Evolutionary conservation across 2,797 vertebrate genomes (phyloP), one percentile per base, ranked within the genome.

Genomic region (Anolis apletophallus): DNA sequence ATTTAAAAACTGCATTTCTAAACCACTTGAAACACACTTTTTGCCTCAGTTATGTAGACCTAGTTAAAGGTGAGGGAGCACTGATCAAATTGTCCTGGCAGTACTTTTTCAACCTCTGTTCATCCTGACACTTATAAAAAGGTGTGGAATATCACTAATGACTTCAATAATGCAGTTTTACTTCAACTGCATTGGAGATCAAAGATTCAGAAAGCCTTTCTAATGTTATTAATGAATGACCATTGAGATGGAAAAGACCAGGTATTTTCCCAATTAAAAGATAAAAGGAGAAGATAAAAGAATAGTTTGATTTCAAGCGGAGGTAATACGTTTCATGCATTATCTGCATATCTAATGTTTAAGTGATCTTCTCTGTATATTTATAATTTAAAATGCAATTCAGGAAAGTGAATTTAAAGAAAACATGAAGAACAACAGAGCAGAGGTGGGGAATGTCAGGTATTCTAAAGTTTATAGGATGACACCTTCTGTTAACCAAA

Each of bases 211-310:
- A 21, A 80, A 73, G 50, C 19, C 84, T 50, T 72, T 85, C 68
- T 80, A 55, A 57, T 32, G 26, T 80, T 85, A 73, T 40, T 75
- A 64, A 64, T 76, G 40, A 21, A 8, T 77, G 73, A 36, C 26
- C 3, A 83, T 17, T 80, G 55, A 80, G 68, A 85, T 73, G 36
- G 80, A 80, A 73, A 55, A 85, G 40, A 40, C 46, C 21, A 72
- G 36, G 55, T 72, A 50, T 16, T 10, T 80, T 34, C 12, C 55
- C 19, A 85, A 34, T 85, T 72, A 69, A 85, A 80, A 80, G 36
- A 80, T 71, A 79, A 85, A 80, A 72, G 68, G 76, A 32, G 34
- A 59, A 19, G 36, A 85, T 80, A 72, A 85, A 85, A 82, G 67
- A 69, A 72, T 57, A 29, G 21, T 72, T 73, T 83, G 68, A 80